A percentile compares a stretch with the other conserved stretches of the same genome.
These are phyloP conservation scores for Caenorhabditis sp. DNA, from an alignment of 2,888 invertebrate genomes.

Conservation along the genomic window DNA sequence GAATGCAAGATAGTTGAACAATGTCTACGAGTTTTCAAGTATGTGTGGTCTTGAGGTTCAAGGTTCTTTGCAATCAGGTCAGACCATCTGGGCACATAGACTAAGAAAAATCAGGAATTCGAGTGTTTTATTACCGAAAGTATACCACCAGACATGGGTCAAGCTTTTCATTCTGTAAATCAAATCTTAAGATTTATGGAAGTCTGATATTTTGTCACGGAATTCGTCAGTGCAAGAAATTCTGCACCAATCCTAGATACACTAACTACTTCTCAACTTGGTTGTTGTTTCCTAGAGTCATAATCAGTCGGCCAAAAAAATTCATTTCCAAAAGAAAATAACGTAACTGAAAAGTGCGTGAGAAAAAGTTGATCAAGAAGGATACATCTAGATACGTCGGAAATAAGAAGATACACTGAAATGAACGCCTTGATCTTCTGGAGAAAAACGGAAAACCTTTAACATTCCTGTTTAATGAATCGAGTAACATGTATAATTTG, in stretches of 20 bases:
- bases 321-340: background rate
- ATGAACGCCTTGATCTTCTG: background rate
- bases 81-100: too few species aligned
- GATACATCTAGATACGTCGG: background rate
- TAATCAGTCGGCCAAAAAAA: background rate
- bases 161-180: too few species aligned
- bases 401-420: background rate
- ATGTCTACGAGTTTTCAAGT: too few species aligned
- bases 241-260: background rate
- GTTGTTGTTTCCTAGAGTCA: background rate
- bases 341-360: slow-evolving; percentile 16
- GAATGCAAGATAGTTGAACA: background rate
- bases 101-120: too few species aligned
- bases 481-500: slow-evolving; percentile 57
- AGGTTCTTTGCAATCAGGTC: too few species aligned
- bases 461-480: slow-evolving; percentile 32
- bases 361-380: slow-evolving; percentile 11
- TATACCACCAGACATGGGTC: too few species aligned
- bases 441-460: background rate
- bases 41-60: too few species aligned
- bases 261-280: background rate
- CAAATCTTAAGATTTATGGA: too few species aligned
- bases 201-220: too few species aligned
- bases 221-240: background rate
- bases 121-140: too few species aligned